Base-by-base conservation (phyloP, 2,797 vertebrate genomes). In the Myotis daubentonii region DNA sequence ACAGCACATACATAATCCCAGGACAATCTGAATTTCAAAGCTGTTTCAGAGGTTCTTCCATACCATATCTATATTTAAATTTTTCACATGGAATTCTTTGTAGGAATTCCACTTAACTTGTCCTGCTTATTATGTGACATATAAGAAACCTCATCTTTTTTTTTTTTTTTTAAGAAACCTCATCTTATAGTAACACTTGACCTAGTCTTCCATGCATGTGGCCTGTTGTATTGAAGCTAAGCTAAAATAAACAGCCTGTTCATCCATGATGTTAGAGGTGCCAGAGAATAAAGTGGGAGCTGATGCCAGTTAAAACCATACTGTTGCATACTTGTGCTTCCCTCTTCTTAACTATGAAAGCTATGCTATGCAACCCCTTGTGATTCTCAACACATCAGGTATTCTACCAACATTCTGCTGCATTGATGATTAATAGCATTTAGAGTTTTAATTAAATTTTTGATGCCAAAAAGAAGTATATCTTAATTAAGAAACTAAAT, bases 401-500 rank as follows among this genome's bases (percentile, higher is more conserved):
- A 95, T 97, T 97, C 94, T 94, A 96, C 87, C 96, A 97, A 80
- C 87, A 97, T 96, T 97, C 97, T 97, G 72, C 91, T 96, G 89
- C 0, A 0, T 55, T 47, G 8, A 94, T 97, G 96, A 98, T 98
- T 98, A 97, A 98, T 97, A 95, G 65, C 94, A 97, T 97, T 98
- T 98, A 98, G 97, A 97, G 96, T 81, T 94, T 96, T 97, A 98
- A 98, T 98, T 98, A 98, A 97, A 98, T 95, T 97, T 98, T 95
- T 97, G 94, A 96, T 97, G 82, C 87, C 80, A 60, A 91, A 97
- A 97, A 98, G 96, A 95, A 60, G 53, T 91, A 82, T 96, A 96
- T 98, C 97, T 94, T 97, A 97, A 98, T 98, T 98, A 98, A 97
- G 85, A 66, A 96, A 95, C 78, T 80, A 87, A 96, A 79, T 87